Base-by-base conservation (phyloP, 2,797 vertebrate genomes). In the Cryptoblepharus egeriae region DNA sequence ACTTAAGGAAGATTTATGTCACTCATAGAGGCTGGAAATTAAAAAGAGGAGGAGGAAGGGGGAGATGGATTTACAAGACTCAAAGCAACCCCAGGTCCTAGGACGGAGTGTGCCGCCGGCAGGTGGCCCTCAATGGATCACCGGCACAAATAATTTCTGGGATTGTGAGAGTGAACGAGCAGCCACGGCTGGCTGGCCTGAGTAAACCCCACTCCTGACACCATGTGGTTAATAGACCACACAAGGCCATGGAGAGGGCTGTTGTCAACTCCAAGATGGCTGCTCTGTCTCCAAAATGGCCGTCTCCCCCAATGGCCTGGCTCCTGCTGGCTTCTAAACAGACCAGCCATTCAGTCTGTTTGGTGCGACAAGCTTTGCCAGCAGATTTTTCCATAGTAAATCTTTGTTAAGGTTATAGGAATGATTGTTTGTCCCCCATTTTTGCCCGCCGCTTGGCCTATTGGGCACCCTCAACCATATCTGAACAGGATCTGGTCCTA, bases 1-100 rank as follows among this genome's bases (percentile, higher is more conserved):
- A 82, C 64, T 78, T 32, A 70, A 26, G 28, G 7, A 55, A 82
- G 75, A 85, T 78, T 85, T 82, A 85, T 77, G 84, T 77, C 70
- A 68, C 12, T 74, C 61, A 65, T 69, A 35, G 69, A 20, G 58
- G 58, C 24, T 39, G 63, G 69, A 74, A 77, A 81, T 82, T 75
- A 72, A 60, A 77, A 60, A 42, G 63, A 52, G 68, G 73, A 9
- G 30, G 74, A 67, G 74, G 65, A 37, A 13, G 45, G 32, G 49
- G 65, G 63, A 60, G 42, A 32, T 8, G 61, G 42, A 82, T 55
- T 69, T 60, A 82, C 9, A 64, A 78, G 79, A 13, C 67, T 22
- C 8, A 60, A 67, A 49, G 68, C 30, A n/a, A 73, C 32, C 22
- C 12, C 42, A 57, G 45, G 13, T 35, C 61, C 11, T 49, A 58